Conservation (phyloP, 2,888 invertebrate species). For the Agriopis marginaria region DNA sequence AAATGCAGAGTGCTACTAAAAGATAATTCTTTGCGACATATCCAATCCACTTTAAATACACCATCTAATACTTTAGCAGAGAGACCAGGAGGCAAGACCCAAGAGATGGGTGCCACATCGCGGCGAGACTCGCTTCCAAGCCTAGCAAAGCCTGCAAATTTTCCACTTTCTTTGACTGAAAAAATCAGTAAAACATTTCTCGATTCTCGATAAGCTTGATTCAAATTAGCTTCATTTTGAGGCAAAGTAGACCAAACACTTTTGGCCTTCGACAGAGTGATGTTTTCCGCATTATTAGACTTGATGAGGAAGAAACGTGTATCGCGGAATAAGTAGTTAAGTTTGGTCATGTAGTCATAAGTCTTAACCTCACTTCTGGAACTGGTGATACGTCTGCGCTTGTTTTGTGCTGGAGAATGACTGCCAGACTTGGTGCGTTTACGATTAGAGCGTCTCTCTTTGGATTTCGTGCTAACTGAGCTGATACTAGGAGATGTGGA, state of each 20-base stretch:
- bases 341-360: conserved; percentile 94
- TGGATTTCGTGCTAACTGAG: conserved; percentile 90
- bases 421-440: conserved; percentile 83
- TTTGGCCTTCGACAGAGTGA: conserved; percentile 96
- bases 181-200: conserved; percentile 98
- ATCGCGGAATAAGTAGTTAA: conserved; percentile 97
- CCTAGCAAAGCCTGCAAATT: conserved; percentile 97
- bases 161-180: conserved; percentile 99
- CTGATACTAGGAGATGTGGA: conserved; percentile 92
- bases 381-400: conserved; percentile 69
- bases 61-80: conserved; percentile 97
- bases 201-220: conserved; percentile 96
- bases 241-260: conserved; percentile 99
- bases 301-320: conserved; percentile 98
- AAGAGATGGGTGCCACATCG: conserved; percentile 95
- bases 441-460: conserved; percentile 85
- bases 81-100: conserved; percentile 97
- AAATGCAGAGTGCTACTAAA: conserved; percentile 97
- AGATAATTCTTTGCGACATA: conserved; percentile 96
- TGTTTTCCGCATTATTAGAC: conserved; percentile 99
- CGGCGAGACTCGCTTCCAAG: conserved; percentile 95
- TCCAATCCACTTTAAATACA: conserved; percentile 98
- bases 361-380: conserved; percentile 86
- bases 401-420: conserved; percentile 73
- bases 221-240: conserved; percentile 98